Base-by-base conservation (phyloP, 1,140 invertebrate species). In the Mylabris phalerata region DNA sequence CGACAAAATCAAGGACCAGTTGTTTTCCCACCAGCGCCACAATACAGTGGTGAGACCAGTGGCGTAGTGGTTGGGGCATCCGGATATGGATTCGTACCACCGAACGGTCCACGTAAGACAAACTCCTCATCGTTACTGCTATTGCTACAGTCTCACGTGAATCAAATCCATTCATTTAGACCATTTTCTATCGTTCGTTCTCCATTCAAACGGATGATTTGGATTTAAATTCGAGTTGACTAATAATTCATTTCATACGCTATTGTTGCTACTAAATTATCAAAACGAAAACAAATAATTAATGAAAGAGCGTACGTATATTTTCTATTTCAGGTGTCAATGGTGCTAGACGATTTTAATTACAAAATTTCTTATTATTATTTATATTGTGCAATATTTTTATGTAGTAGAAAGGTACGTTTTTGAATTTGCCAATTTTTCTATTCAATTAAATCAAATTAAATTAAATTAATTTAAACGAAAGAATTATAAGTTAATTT, bases 51-150 rank as follows among this genome's bases (percentile, higher is more conserved):
- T 13, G 84, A 87, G 66, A 82, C 82, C 38, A 88, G 85, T 63
- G 86, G 86, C 13, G 86, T 88, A 9, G 73, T 86, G 32, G 79
- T 82, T 4, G 86, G 86, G 47, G 86, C 85, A 43, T 87, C 85
- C 48, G 86, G 86, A 59, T 88, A 80, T 65, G 86, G 86, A 66
- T 88, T 88, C 68, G 84, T 87, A 27, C 84, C 85, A 61, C 84
- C 85, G 60, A 79, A 81, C 73, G 70, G 72, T 46, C 74, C 75
- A 79, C 75, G 79, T 80, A 80, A 80, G 74, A 52, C 10, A 11
- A n/a, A 39, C 19, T 50, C 9, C 38, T 32, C 19, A 19, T 19
- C 19, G 19, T 19, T 19, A 19, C 19, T 19, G 19, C 19, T 19
- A 19, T 19, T 19, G 19, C 19, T 19, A 2, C 1, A 19, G 19